Percentiles rank a stretch among this genome's conserved stretches.
Conservation (phyloP, 2,113 vertebrate species). For the Myotis lucifugus region DNA sequence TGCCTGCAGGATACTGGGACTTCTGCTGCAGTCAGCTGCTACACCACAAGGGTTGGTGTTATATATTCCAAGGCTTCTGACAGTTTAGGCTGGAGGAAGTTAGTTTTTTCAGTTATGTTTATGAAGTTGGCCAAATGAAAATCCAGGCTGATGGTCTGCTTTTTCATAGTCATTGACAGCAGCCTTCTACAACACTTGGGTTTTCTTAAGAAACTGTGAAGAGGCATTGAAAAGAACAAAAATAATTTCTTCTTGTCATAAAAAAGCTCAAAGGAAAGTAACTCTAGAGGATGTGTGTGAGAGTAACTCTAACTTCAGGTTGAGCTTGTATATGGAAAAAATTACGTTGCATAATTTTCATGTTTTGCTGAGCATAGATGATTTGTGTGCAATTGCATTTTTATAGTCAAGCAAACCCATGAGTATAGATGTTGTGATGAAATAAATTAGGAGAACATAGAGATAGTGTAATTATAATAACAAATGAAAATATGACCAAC, state of each 20-base stretch:
- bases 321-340: slow-evolving; percentile 32
- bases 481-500: slow-evolving; percentile 51
- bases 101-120: slow-evolving; percentile 63
- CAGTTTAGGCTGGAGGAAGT: slow-evolving; percentile 48
- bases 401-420: slow-evolving; percentile 32
- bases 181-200: slow-evolving; percentile 71
- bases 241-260: slow-evolving; percentile 60
- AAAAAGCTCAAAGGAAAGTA: slow-evolving; percentile 48
- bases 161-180: slow-evolving; percentile 60
- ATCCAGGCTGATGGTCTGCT: slow-evolving; percentile 51
- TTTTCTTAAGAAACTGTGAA: slow-evolving; percentile 77
- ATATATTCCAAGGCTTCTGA: neutral
- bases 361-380: slow-evolving; percentile 52
- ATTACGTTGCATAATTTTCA: slow-evolving; percentile 22
- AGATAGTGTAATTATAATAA: slow-evolving; percentile 21
- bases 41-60: neutral
- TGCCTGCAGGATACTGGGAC: neutral
- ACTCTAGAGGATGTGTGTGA: neutral
- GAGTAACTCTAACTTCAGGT: slow-evolving; percentile 54
- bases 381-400: slow-evolving; percentile 56
- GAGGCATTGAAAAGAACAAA: slow-evolving; percentile 66
- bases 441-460: slow-evolving; percentile 33
- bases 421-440: slow-evolving; percentile 12
- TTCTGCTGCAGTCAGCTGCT: slow-evolving; percentile 43
- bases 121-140: slow-evolving; percentile 50